Base-by-base conservation (phyloP, 2,113 vertebrate genomes). In the Zosterops hypoxanthus region DNA sequence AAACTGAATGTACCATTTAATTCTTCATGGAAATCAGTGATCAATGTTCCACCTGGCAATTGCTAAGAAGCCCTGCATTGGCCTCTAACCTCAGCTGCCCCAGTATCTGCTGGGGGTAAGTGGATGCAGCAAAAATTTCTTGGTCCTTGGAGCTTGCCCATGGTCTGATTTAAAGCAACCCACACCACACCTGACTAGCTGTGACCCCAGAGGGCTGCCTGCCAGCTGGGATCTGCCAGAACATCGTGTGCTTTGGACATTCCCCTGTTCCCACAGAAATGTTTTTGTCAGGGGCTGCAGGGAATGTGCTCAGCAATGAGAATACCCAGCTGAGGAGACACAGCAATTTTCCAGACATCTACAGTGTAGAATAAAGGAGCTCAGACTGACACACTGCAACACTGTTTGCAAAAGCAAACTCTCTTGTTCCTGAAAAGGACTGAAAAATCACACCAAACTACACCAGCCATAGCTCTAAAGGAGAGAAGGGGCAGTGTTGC, bases 191-290 rank as follows among this genome's bases (percentile, higher is more conserved):
- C 24, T 94, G 92, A 75, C 42, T 78, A 90, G 82, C 72, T 92
- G 61, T 94, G 95, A 96, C 92, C 95, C 94, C 86, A 75, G 72
- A 88, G 83, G 88, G 88, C 94, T 91, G 86, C 56, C 80, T 92
- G 91, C 95, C 96, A 95, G 95, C 92, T 96, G 95, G 92, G 91
- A 93, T 94, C 91, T 96, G 92, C 92, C 96, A 94, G 95, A 96
- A 95, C 94, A 94, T 78, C 49, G 21, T 96, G 96, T 96, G 96
- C 96, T 96, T 91, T 88, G 94, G 92, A 78, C 88, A 91, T 93
- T 96, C 72, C 91, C 86, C 91, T 77, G 83, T 92, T 97, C 96
- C 94, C 96, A 96, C 96, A 96, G 95, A 52, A 91, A 95, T 5
- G 1, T 59, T 83, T 44, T 17, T 77, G 71, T 66, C 36, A 34